Evolutionary conservation across 2,888 invertebrate species (phyloP), one percentile per base, ranked within the genome.

Genomic region (Erebia aethiops): DNA sequence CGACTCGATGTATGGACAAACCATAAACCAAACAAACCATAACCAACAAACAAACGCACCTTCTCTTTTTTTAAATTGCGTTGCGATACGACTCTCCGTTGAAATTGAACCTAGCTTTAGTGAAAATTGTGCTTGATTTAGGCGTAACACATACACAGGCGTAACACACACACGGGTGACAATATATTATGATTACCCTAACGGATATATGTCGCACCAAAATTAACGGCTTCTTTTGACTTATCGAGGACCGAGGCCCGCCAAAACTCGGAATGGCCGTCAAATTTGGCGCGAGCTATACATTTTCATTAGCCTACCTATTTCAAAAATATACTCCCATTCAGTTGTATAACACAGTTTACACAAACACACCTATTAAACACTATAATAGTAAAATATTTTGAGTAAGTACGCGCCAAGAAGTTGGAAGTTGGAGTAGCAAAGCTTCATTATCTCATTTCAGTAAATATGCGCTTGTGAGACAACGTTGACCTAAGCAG

Each of bases 271-370:
- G 46, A 49, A 46, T 14, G 21, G 49, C 62, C 18, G 49, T 46
- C 46, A 62, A 62, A 49, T 62, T 62, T 62, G 62, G 49, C 14
- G 62, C 62, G 62, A 49, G 62, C 21, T 46, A 49, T 21, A 58
- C 58, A 51, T 67, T 69, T 77, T 77, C 83, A 84, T 82, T 81
- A 82, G 77, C 81, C 77, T 79, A 80, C 74, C 78, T 79, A 79
- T 77, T 81, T 80, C 80, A 91, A 92, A 92, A 91, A 92, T 92
- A 91, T 89, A 91, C 83, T 87, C 82, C 84, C 66, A 85, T 87
- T 82, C 79, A 70, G 61, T 68, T 70, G 26, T 71, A 68, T 68
- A 74, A 65, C 61, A 69, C 61, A 70, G 52, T 67, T 71, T 83
- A 80, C 84, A 84, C 82, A 82, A 81, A 83, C 78, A 84, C 82